Conservation (phyloP, 1,140 invertebrate genomes). For the Branchinecta lindahli region DNA sequence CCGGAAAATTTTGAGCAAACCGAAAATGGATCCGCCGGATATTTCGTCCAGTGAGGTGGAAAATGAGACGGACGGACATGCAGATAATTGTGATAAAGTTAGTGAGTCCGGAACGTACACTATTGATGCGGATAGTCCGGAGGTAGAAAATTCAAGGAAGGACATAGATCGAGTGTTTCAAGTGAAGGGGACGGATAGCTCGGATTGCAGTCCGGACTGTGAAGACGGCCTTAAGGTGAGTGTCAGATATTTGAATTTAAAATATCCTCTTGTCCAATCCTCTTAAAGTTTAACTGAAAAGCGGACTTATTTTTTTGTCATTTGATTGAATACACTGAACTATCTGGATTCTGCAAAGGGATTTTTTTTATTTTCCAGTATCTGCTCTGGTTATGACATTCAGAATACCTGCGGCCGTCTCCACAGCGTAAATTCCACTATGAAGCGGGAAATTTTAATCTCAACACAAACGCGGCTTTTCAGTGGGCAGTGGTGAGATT, state of each 20-base stretch:
- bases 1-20: not conserved
- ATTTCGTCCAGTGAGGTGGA: constrained; percentile 2
- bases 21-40: not conserved
- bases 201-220: not conserved
- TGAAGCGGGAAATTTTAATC: too few species aligned
- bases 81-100: not conserved
- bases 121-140: not conserved
- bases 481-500: too few species aligned
- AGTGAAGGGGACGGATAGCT: not conserved
- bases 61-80: not conserved
- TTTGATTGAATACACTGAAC: too few species aligned
- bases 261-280: too few species aligned
- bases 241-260: not conserved
- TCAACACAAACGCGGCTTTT: too few species aligned
- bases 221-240: not conserved
- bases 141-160: constrained; percentile 1
- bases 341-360: too few species aligned
- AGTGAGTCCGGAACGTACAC: constrained; percentile 6
- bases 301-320: too few species aligned
- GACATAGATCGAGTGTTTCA: not conserved
- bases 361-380: too few species aligned
- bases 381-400: too few species aligned
- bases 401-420: too few species aligned
- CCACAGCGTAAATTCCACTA: too few species aligned
- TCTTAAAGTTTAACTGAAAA: too few species aligned